Conservation (phyloP, 2,113 vertebrate species). For the Calidris pugnax region DNA sequence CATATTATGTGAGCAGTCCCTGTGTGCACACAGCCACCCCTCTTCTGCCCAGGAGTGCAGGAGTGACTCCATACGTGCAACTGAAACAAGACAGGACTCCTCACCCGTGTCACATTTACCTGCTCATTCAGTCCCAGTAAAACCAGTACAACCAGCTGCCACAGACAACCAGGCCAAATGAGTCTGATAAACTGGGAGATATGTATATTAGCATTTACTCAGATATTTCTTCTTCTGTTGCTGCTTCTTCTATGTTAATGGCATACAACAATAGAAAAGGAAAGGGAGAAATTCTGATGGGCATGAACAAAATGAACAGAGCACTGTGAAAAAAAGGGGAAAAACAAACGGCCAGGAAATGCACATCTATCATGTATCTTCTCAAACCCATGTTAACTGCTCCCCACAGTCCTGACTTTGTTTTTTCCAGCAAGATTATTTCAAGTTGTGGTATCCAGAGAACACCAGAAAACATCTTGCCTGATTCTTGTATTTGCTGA, state of each 20-base stretch:
- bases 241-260: neutral
- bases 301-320: neutral
- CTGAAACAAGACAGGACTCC: neutral
- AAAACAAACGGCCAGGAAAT: neutral
- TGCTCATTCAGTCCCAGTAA: neutral
- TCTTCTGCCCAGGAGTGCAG: neutral
- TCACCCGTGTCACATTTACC: neutral
- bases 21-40: neutral
- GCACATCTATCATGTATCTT: neutral
- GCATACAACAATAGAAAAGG: neutral
- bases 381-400: neutral
- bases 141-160: neutral
- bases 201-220: neutral
- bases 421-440: constrained; percentile 3
- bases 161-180: neutral
- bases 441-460: constrained; percentile 21
- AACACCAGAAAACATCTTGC: neutral
- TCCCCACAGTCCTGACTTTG: neutral
- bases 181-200: neutral
- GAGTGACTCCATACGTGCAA: neutral
- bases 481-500: neutral
- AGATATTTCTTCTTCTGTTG: neutral
- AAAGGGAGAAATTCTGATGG: neutral
- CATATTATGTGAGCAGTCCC: neutral
- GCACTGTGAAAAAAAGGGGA: neutral